phyloP scores from a whole-genome alignment of 2,797 vertebrate species.

The Propithecus perrieri region DNA sequence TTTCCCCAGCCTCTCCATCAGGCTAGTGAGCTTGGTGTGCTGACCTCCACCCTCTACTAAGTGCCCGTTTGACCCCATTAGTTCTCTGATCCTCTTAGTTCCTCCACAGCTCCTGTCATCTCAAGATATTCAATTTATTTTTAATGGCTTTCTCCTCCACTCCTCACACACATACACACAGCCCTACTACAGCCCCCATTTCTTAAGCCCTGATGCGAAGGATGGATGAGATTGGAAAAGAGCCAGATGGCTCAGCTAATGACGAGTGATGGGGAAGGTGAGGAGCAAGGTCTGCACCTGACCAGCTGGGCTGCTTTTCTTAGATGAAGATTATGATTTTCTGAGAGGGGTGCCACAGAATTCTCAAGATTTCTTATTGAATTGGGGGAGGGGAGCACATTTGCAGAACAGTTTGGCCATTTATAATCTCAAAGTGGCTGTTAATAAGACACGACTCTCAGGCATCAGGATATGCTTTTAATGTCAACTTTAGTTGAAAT shows the following conservation, averaged over 20 bases:
- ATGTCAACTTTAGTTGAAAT: neutral
- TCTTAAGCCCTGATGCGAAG: neutral
- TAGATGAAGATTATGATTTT: neutral
- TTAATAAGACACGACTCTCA: neutral
- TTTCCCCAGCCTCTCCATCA: neutral
- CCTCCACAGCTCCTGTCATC: neutral
- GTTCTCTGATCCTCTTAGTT: neutral
- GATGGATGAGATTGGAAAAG: neutral
- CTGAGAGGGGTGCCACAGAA: neutral
- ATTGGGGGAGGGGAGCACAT: neutral
- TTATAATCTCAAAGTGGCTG: neutral
- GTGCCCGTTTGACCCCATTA: slow-evolving; percentile 29
- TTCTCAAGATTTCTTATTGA: neutral
- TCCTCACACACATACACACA: neutral
- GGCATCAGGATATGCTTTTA: neutral
- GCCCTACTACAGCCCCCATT: neutral
- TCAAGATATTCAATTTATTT: slow-evolving; percentile 58
- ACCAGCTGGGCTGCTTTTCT: neutral
- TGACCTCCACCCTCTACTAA: neutral
- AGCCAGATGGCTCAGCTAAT: neutral
- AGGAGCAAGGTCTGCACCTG: neutral
- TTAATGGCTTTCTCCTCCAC: slow-evolving; percentile 54
- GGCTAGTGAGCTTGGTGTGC: neutral
- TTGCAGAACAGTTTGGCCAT: neutral
- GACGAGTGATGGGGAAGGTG: neutral